Base-by-base conservation (phyloP, 2,797 vertebrate species). In the Takifugu ocellatus region DNA sequence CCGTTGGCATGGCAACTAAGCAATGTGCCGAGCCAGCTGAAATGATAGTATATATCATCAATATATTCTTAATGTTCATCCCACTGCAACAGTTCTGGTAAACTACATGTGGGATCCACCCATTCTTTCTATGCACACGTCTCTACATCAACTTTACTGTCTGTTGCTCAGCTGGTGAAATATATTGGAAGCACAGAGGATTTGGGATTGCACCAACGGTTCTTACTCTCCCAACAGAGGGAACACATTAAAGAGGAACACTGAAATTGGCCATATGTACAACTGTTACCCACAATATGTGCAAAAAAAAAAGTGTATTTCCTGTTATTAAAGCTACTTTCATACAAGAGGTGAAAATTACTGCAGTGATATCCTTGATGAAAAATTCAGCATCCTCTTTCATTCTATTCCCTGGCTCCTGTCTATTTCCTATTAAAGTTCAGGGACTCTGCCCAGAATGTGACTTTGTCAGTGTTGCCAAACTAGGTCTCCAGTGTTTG, bases 1-100 rank as follows among this genome's bases (percentile, higher is more conserved):
- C 36, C 53, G 49, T 67, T 70, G 58, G 43, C 66, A 62, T 67
- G 49, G 61, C 12, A 74, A 60, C 59, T 11, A 26, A 45, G 36
- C 36, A 16, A 16, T 6, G 5, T 46, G 17, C 43, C 51, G 21
- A 43, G 7, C 43, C 17, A 46, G 25, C 43, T 11, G 29, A 47
- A 46, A 8, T 33, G 8, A 60, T 1, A 25, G 5, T 24, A 9
- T 26, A 21, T 49, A 17, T 12, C 24, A 59, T n/a, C 6, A 44
- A 59, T 25, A 1, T 2, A n/a, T 67, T 29, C 39, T 53, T 56
- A 10, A 21, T 53, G 3, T 53, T 5, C 6, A 25, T 14, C 15
- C 3, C 4, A 36, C 29, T 10, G n/a, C 44, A 49, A 14, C 36
- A 9, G 12, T 58, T 36, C 16, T 6, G 14, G 1, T 14, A 45